Evolutionary conservation across 1,140 invertebrate genomes (phyloP).

Genomic region (Pseudomyrmex pallidus): DNA sequence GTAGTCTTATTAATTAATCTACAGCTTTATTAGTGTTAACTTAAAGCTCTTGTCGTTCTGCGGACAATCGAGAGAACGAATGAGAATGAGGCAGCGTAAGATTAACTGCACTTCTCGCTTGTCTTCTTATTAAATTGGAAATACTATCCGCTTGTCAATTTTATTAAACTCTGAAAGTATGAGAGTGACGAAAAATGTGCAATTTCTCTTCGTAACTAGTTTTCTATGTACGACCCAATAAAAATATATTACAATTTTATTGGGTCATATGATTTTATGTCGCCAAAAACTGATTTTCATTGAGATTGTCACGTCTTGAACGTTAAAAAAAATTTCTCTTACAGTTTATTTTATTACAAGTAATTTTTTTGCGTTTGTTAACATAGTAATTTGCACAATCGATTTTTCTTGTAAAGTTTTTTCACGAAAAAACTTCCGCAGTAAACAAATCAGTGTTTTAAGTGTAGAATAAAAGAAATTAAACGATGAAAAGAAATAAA

Average conservation of each 20-base stretch:
- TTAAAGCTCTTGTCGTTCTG: neutral
- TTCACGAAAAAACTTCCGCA: neutral
- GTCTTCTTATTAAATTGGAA: neutral
- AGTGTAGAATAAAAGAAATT: neutral
- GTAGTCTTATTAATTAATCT: slow-evolving; percentile 36
- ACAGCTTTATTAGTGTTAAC: slow-evolving; percentile 2
- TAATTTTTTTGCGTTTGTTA: neutral
- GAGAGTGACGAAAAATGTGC: neutral
- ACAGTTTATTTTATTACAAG: neutral
- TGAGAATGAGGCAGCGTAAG: neutral
- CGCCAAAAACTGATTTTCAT: too few relatives aligned
- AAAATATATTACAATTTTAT: too few relatives aligned
- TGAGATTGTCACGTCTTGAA: neutral
- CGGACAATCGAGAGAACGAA: neutral
- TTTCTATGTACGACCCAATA: neutral
- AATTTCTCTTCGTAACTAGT: neutral
- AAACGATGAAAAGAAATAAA: neutral
- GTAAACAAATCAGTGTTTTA: neutral
- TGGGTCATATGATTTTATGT: too few relatives aligned
- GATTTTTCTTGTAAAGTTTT: neutral
- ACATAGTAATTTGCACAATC: neutral
- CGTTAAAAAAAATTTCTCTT: neutral
- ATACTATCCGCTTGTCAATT: neutral
- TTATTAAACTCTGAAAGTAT: too few relatives aligned
- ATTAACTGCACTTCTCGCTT: neutral